Conservation (phyloP, 2,113 vertebrate species). For the Engystomops pustulosus region DNA sequence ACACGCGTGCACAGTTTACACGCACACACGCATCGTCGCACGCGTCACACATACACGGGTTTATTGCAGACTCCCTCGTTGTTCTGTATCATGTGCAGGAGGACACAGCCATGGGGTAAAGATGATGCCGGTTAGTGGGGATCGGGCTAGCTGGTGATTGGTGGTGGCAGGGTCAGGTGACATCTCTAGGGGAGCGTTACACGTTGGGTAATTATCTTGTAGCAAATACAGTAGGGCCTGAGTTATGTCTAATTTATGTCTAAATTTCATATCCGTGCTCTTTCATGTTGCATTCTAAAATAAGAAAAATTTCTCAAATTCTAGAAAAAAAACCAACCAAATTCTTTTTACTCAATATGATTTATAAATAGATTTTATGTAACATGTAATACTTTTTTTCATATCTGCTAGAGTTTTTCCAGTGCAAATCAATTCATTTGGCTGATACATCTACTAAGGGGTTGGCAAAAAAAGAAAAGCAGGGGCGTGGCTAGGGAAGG, state of each 20-base stretch:
- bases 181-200: neutral
- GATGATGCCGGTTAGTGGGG: neutral
- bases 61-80: conserved; percentile 48
- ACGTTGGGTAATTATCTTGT: no score
- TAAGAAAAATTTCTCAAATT: no score
- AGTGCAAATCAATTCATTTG: no score
- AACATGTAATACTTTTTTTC: neutral
- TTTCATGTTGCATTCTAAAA: no score
- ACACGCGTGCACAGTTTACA: conserved; percentile 38
- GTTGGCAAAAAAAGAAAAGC: no score
- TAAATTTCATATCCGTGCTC: neutral
- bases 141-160: neutral
- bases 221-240: no score
- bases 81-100: conserved; percentile 10
- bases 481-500: no score
- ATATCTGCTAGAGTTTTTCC: neutral
- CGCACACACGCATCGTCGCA: conserved; percentile 59
- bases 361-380: no score
- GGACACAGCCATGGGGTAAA: neutral
- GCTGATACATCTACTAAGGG: no score
- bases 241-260: neutral
- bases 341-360: no score
- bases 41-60: conserved; percentile 30
- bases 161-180: neutral
- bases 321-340: no score